These are phyloP conservation scores for Pelodytes ibericus DNA, from an alignment of 2,797 vertebrate species.

Conservation along the genomic window DNA sequence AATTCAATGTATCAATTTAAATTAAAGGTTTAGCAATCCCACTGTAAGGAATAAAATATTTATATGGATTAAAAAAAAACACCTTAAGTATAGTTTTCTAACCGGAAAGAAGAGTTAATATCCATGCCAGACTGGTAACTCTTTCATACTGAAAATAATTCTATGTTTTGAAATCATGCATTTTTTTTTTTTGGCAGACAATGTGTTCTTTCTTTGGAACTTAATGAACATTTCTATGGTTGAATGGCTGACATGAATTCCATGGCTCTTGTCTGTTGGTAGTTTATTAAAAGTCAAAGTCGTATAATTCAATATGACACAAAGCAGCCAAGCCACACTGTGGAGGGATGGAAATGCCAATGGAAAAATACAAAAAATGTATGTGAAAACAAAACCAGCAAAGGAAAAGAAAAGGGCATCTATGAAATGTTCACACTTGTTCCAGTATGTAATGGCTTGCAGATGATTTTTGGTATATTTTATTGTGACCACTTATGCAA, in stretches of 20 bases:
- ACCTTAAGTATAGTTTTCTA: slow-evolving; percentile 7
- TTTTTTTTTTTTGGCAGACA: slow-evolving; percentile 29
- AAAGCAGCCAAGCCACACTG: neutral
- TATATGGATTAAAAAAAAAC: neutral
- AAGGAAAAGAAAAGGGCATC: too few relatives aligned
- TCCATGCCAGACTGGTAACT: slow-evolving; percentile 11
- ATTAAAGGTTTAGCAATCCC: slow-evolving; percentile 22
- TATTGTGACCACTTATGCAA: too few relatives aligned
- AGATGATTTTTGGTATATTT: too few relatives aligned
- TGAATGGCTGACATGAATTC: slow-evolving; percentile 28
- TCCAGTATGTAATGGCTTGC: too few relatives aligned
- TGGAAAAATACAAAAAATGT: too few relatives aligned
- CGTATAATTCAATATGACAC: neutral
- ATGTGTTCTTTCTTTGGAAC: slow-evolving; percentile 20
- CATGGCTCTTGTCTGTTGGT: slow-evolving; percentile 19
- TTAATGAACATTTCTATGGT: slow-evolving; percentile 48
- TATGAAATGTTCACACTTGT: too few relatives aligned
- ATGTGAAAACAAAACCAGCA: too few relatives aligned
- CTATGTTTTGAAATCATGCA: slow-evolving; percentile 18
- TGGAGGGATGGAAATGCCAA: too few relatives aligned
- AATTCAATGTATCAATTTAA: slow-evolving; percentile 11
- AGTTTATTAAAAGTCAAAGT: slow-evolving; percentile 1
- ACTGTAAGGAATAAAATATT: slow-evolving; percentile 1
- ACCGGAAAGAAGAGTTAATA: slow-evolving; percentile 17
- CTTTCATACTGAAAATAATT: slow-evolving; percentile 22